These are phyloP conservation scores for Salvelinus namaycush DNA, from an alignment of 2,113 vertebrate genomes.

Conservation along the genomic window DNA sequence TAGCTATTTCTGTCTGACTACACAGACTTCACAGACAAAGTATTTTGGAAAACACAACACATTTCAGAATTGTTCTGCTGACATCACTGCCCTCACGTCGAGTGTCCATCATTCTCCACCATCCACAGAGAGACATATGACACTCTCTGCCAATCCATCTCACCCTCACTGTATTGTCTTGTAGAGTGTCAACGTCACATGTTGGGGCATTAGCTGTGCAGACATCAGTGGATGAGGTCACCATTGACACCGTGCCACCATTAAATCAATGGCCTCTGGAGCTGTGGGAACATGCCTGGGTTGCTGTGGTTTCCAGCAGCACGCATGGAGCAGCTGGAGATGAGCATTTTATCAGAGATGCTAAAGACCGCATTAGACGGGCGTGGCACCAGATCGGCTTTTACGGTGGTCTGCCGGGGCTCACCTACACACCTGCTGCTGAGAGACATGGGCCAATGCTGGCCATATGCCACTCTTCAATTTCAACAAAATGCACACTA, in stretches of 20 bases:
- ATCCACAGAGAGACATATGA: constrained; percentile 39
- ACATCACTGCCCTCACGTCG: constrained; percentile 19
- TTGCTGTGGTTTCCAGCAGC: constrained; percentile 11
- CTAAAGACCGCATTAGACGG: constrained; percentile 2
- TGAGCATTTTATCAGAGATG: constrained; percentile 14
- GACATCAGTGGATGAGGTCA: constrained; percentile 65
- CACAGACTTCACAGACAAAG: not conserved
- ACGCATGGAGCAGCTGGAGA: constrained; percentile 22
- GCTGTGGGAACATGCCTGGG: constrained; percentile 37
- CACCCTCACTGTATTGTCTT: constrained; percentile 50
- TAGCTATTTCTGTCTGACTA: not conserved
- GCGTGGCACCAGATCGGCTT: constrained; percentile 21
- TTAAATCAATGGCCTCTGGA: constrained; percentile 64
- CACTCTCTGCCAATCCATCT: constrained; percentile 45
- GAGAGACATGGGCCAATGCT: constrained; percentile 27
- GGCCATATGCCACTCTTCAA: constrained; percentile 37
- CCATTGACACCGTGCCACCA: constrained; percentile 48
- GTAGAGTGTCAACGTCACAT: constrained; percentile 58
- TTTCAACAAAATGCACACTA: constrained; percentile 36
- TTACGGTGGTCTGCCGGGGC: constrained; percentile 1
- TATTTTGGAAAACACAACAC: not conserved
- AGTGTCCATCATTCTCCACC: constrained; percentile 33
- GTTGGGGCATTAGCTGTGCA: constrained; percentile 62
- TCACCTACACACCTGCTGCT: constrained; percentile 42
- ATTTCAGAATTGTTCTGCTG: constrained; percentile 32